A percentile compares a stretch with the other conserved stretches of the same genome.
These are phyloP conservation scores for Agapornis canus DNA, from an alignment of 2,797 vertebrate genomes.

Conservation along the genomic window DNA sequence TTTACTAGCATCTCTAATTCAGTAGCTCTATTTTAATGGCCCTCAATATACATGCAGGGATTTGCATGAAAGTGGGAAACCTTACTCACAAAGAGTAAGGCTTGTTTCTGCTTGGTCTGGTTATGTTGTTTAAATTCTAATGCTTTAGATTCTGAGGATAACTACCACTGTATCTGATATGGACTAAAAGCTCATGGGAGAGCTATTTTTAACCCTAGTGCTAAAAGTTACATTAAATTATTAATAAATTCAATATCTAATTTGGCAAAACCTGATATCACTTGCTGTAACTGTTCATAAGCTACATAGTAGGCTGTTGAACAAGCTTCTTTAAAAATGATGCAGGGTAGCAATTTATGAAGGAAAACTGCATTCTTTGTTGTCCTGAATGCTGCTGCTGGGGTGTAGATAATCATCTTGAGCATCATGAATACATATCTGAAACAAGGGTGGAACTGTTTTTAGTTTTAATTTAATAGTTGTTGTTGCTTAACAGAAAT, in stretches of 20 bases:
- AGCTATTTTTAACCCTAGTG: conserved; percentile 26
- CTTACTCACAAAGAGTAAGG: not conserved
- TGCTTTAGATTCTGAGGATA: not conserved
- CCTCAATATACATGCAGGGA: not conserved
- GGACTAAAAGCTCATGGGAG: not conserved
- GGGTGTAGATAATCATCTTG: not conserved
- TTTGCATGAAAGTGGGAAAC: not conserved
- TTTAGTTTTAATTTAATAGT: not conserved
- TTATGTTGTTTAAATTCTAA: not conserved
- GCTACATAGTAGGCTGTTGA: not conserved
- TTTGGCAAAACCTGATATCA: not conserved
- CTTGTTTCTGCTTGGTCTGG: not conserved
- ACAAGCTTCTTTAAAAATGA: not conserved
- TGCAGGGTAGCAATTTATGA: not conserved
- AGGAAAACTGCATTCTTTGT: not conserved
- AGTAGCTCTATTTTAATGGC: not conserved
- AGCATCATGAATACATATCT: not conserved
- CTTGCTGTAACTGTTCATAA: not conserved
- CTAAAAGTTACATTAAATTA: conserved; percentile 31
- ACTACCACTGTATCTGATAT: not conserved
- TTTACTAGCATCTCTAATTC: not conserved
- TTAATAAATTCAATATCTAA: conserved; percentile 41
- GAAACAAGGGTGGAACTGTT: not conserved
- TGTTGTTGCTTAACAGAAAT: not conserved
- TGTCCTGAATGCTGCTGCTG: not conserved